Evolutionary conservation across 2,113 vertebrate species (phyloP), one percentile per base, ranked within the genome.

Genomic region (Corythornis vintsioides): DNA sequence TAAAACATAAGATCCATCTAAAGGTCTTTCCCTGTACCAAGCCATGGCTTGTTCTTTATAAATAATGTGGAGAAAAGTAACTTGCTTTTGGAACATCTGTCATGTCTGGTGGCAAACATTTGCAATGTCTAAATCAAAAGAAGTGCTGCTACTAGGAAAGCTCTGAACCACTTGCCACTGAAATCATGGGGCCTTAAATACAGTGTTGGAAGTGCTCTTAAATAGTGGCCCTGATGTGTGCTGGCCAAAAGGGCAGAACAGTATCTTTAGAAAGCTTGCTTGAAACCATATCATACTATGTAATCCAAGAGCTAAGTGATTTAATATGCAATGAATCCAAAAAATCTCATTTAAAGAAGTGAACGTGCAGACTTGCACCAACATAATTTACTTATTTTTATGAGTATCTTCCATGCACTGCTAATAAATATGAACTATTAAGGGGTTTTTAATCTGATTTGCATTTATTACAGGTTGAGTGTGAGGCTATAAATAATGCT

Each of bases 341-440:
- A 78, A 97, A 97, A 95, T 90, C 90, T 95, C 71, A 90, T 88
- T 90, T 95, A 83, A 93, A 96, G 78, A 53, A 80, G 81, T 70
- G 38, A 88, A 88, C 57, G 57, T 81, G 71, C 65, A 88, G 95
- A 89, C 86, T 93, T 94, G 42, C 26, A 56, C 93, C 86, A 76
- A 48, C 55, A 80, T 97, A 96, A 96, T 97, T 98, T 97, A 93
- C 92, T 95, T 90, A 77, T 93, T 96, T 96, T 94, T 96, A 83
- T 83, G 90, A 96, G 82, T 60, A 35, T 90, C 86, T 97, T 95
- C 89, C 83, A 76, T 90, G 90, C 84, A 72, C 80, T 95, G 90
- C 92, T 96, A 93, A 95, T 97, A 96, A 97, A 96, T 96, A 96
- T 85, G 94, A 95, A 73, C 94, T 94, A 96, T 97, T 97, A 96